Percentiles rank a stretch among this genome's conserved stretches.
Evolutionary conservation across 1,140 invertebrate species (phyloP).

Genomic region (Antheraea pernyi): DNA sequence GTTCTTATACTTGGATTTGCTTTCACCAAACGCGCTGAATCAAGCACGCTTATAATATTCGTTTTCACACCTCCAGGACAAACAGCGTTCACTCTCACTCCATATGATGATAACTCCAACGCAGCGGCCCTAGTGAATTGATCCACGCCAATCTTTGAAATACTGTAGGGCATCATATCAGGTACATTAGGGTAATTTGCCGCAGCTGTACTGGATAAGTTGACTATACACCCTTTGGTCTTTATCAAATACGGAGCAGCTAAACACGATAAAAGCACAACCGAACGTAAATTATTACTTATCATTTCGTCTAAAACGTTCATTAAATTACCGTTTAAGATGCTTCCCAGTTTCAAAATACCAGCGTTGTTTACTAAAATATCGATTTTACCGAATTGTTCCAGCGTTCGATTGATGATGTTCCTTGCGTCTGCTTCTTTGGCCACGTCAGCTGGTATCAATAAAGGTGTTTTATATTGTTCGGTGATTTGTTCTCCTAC

Average conservation of each 20-base stretch:
- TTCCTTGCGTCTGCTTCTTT: conserved; percentile 13
- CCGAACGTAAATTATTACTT: conserved; percentile 84
- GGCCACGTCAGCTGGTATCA: conserved; percentile 10
- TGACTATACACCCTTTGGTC: conserved; percentile 85
- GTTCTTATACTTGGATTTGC: background rate
- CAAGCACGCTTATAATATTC: conserved; percentile 12
- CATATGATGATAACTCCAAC: conserved; percentile 83
- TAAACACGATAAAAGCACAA: conserved; percentile 79
- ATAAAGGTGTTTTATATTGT: background rate
- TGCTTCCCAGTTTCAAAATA: background rate
- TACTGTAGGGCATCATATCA: conserved; percentile 77
- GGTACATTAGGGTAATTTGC: conserved; percentile 42
- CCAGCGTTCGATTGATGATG: conserved; percentile 2
- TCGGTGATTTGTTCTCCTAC: background rate
- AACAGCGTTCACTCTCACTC: conserved; percentile 86
- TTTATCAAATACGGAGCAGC: background rate
- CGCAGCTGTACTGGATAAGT: conserved; percentile 83
- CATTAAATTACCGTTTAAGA: background rate
- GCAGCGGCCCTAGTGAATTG: conserved; percentile 85
- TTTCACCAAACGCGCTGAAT: background rate
- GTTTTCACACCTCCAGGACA: conserved; percentile 85
- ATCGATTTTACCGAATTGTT: conserved; percentile 14
- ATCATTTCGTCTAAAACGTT: conserved; percentile 84
- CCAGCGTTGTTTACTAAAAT: conserved; percentile 17
- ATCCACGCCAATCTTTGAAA: conserved; percentile 88